Base-by-base conservation (phyloP, 2,113 vertebrate species). In the Labrus mixtus region DNA sequence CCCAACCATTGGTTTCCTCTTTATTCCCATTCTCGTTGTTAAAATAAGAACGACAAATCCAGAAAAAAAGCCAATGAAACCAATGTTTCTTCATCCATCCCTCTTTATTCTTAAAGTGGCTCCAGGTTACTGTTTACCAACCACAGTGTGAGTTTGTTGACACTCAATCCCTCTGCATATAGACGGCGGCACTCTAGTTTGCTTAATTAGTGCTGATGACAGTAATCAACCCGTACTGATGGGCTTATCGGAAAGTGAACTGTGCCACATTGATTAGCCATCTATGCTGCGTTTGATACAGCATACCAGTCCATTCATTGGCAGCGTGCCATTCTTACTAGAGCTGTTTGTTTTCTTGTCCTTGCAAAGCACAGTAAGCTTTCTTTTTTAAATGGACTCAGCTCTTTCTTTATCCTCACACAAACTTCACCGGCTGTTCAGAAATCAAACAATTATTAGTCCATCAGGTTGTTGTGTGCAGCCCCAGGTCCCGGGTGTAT, bases 401-500 rank as follows among this genome's bases (percentile, higher is more conserved):
- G 80, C 61, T 60, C 1, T 41, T 76, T 76, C 66, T 29, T 65
- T 23, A 19, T 41, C 41, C 16, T 41, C 56, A 53, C 71, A 79
- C 56, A 75, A 77, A 89, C 73, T 71, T 76, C 41, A 65, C 46
- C 7, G 25, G 61, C 68, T 61, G 46, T 80, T 84, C 76, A 60
- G 41, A 88, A 87, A 89, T 89, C 76, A 85, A 79, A 71, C 69
- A 82, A 86, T 91, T 78, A 89, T 79, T 76, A 67, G 61, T 53
- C 70, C 78, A 78, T 89, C 86, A 85, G 62, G 41, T 37, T 77
- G 62, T 74, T 71, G 79, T 85, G 76, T 77, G 61, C 67, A 80
- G 75, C 61, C 57, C 56, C 19, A 33, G 53, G 45, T 76, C 68
- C 58, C 36, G 0, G 25, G 63, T 81, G 39, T 41, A 41, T 41